phyloP scores from a whole-genome alignment of 2,888 invertebrate species.

The Drosophila diplacantha region DNA sequence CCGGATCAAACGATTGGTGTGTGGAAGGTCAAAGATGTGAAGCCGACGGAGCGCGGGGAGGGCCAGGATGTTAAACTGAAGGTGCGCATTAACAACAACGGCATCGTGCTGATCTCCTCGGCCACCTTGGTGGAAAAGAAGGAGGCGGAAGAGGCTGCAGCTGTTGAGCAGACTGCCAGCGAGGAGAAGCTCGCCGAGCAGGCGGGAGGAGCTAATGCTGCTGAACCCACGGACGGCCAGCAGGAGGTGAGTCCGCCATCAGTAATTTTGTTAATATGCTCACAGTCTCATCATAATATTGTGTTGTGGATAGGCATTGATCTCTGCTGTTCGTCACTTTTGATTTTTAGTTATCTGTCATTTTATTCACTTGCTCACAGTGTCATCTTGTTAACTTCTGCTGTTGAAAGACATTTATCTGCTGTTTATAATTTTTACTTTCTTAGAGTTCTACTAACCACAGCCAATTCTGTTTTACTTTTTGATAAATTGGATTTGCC shows the following conservation, averaged over 20 bases:
- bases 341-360: constrained; percentile 7
- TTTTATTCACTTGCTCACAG: constrained; percentile 12
- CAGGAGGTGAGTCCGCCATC: constrained; percentile 77
- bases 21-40: constrained; percentile 89
- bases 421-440: neutral
- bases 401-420: constrained; percentile 8
- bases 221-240: constrained; percentile 78
- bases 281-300: constrained; percentile 15
- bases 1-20: constrained; percentile 88
- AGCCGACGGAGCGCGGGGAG: constrained; percentile 91
- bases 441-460: constrained; percentile 22
- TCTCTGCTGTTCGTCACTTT: constrained; percentile 5
- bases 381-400: constrained; percentile 8
- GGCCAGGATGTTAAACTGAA: constrained; percentile 98
- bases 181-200: constrained; percentile 72
- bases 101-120: constrained; percentile 91
- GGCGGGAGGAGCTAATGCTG: constrained; percentile 55
- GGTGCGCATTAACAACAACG: constrained; percentile 95
- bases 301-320: constrained; percentile 19
- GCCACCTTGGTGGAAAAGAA: constrained; percentile 91
- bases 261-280: constrained; percentile 7
- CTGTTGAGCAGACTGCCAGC: constrained; percentile 64
- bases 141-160: constrained; percentile 76
- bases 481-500: too few species aligned
- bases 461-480: too few species aligned